Conservation (phyloP, 2,797 vertebrate species). For the Crocodylus rhombifer region DNA sequence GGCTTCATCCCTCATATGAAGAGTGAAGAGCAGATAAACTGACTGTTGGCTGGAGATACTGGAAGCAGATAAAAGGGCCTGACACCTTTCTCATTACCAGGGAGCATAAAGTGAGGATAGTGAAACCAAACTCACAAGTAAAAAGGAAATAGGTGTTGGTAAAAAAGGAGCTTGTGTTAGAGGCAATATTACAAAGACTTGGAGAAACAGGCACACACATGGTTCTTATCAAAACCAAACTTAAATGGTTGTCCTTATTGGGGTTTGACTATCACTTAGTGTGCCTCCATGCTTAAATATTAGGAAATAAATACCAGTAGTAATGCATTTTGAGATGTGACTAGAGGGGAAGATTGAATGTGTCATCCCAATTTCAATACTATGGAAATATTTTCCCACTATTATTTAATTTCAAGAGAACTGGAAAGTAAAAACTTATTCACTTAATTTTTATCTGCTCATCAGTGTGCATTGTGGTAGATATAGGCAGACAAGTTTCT, state of each 20-base stretch:
- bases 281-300: background rate
- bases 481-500: background rate
- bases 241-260: background rate
- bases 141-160: background rate
- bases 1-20: background rate
- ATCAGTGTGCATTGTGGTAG: background rate
- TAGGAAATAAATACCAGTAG: background rate
- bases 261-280: background rate
- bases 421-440: background rate
- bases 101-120: background rate
- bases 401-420: background rate
- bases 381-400: background rate
- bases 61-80: background rate
- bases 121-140: background rate
- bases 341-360: background rate
- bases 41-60: background rate
- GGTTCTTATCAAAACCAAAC: background rate
- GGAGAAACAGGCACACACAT: background rate
- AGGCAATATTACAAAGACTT: background rate
- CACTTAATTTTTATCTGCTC: background rate
- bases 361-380: background rate
- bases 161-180: fast-evolving
- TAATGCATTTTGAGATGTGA: background rate
- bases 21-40: background rate
- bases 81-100: background rate